These are phyloP conservation scores for Ibidorhyncha struthersii DNA, from an alignment of 2,113 vertebrate genomes.

Conservation along the genomic window DNA sequence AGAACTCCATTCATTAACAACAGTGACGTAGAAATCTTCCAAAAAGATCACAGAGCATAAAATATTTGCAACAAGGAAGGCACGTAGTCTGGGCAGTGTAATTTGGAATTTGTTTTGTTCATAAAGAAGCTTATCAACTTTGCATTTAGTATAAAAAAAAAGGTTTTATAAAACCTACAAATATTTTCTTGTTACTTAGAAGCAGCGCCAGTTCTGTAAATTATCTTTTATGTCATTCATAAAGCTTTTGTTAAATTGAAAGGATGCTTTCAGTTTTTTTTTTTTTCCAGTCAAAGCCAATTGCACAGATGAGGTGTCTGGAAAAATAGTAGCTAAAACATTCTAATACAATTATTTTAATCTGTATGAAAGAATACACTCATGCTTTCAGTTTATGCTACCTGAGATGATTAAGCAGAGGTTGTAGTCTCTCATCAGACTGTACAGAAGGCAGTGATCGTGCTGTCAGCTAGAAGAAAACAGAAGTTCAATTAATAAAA, in stretches of 20 bases:
- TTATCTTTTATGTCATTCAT: background rate
- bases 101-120: background rate
- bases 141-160: background rate
- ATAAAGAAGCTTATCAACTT: background rate
- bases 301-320: background rate
- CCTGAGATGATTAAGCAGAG: constrained; percentile 96
- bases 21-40: background rate
- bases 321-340: background rate
- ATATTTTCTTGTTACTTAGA: background rate
- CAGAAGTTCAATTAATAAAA: background rate
- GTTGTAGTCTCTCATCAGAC: constrained; percentile 95
- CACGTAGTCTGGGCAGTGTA: background rate
- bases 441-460: constrained; percentile 89
- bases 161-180: background rate
- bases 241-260: background rate
- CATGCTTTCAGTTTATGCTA: constrained; percentile 65
- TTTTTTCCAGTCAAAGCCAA: background rate
- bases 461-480: constrained; percentile 87
- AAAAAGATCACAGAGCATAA: background rate
- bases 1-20: background rate
- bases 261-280: background rate
- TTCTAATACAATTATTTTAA: background rate
- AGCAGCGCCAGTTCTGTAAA: background rate
- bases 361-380: background rate
- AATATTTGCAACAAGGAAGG: background rate